A percentile compares a stretch with the other conserved stretches of the same genome.
Evolutionary conservation across 2,888 invertebrate species (phyloP).

Genomic region (Rhogogaster chlorosoma): DNA sequence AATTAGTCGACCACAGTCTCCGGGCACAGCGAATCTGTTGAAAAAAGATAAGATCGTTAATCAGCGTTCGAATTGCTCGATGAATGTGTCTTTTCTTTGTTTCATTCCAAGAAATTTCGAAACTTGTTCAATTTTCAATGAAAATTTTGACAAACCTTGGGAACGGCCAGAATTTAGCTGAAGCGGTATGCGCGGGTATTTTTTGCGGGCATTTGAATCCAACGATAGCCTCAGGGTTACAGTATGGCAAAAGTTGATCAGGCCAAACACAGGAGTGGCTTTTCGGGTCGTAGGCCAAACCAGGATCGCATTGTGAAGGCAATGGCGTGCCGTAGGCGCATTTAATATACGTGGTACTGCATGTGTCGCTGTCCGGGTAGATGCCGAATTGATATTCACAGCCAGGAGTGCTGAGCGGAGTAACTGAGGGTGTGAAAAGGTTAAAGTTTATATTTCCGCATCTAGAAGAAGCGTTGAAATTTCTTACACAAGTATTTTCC

Average conservation of each 20-base stretch:
- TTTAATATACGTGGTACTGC: slow-evolving; percentile 92
- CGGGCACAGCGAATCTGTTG: slow-evolving; percentile 87
- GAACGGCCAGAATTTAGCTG: slow-evolving; percentile 95
- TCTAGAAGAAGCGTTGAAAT: neutral
- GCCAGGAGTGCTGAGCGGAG: slow-evolving; percentile 88
- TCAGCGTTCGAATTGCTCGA: neutral
- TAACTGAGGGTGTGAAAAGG: slow-evolving; percentile 81
- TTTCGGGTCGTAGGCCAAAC: slow-evolving; percentile 92
- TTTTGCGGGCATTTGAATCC: slow-evolving; percentile 96
- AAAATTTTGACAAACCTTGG: slow-evolving; percentile 81
- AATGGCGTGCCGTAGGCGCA: slow-evolving; percentile 91
- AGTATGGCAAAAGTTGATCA: slow-evolving; percentile 91
- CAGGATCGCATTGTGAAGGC: slow-evolving; percentile 91
- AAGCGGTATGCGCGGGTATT: slow-evolving; percentile 88
- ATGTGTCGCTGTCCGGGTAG: slow-evolving; percentile 89
- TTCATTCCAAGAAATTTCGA: neutral
- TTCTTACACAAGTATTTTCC: neutral
- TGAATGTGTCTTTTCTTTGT: neutral
- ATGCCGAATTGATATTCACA: slow-evolving; percentile 95
- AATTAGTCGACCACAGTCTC: slow-evolving; percentile 92
- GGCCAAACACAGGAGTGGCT: slow-evolving; percentile 97
- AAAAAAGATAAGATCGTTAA: neutral
- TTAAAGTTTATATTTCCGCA: neutral
- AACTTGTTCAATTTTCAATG: neutral
- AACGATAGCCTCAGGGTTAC: slow-evolving; percentile 94